Conservation (phyloP, 2,113 vertebrate genomes). For the Antennarius striatus region DNA sequence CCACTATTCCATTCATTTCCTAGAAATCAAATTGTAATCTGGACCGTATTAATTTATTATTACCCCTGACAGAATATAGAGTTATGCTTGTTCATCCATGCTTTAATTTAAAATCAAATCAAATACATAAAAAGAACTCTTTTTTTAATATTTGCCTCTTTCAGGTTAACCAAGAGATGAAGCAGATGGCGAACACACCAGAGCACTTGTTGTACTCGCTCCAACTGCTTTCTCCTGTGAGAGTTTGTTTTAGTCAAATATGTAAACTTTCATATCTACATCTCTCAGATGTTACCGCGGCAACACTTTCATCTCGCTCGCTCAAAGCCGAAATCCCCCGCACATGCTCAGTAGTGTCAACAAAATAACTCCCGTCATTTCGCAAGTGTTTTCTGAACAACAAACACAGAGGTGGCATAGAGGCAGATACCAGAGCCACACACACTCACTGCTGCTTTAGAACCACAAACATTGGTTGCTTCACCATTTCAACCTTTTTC, state of each 20-base stretch:
- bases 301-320: constrained; percentile 25
- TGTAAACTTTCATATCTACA: constrained; percentile 52
- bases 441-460: no score
- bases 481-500: no score
- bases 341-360: constrained; percentile 39
- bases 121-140: not conserved
- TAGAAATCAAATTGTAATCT: no score
- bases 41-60: no score
- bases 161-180: constrained; percentile 27
- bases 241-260: constrained; percentile 32
- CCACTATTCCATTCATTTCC: no score
- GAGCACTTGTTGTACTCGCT: constrained; percentile 15
- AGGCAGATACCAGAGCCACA: not conserved
- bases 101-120: not conserved
- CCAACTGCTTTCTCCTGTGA: constrained; percentile 20
- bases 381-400: constrained; percentile 9
- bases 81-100: no score
- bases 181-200: constrained; percentile 21
- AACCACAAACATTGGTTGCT: no score
- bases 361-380: constrained; percentile 22
- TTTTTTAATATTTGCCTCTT: no score
- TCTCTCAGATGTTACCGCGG: constrained; percentile 41
- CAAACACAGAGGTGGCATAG: constrained; percentile 26
- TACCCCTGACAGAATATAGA: no score
- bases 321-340: constrained; percentile 9